A percentile compares a stretch with the other conserved stretches of the same genome.
phyloP scores from a whole-genome alignment of 92 coral and sea anemone genomes.

The Diadumene lineata region DNA sequence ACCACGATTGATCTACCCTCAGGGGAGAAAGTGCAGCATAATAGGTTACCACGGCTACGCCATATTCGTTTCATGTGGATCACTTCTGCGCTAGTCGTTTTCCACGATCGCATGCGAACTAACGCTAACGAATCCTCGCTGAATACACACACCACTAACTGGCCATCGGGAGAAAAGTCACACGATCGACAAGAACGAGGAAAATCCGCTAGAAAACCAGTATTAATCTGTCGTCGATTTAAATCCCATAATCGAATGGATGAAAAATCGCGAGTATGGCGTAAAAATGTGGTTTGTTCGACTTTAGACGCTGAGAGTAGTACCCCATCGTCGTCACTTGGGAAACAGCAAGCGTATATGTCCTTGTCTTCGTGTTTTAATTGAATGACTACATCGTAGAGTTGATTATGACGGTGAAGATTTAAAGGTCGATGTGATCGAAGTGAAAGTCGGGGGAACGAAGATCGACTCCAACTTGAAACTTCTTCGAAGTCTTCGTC shows the following conservation, averaged over 20 bases:
- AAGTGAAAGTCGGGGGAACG: slow-evolving; percentile 74
- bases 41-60: slow-evolving; percentile 75
- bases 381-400: slow-evolving; percentile 82
- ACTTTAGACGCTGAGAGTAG: slow-evolving; percentile 85
- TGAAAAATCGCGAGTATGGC: slow-evolving; percentile 86
- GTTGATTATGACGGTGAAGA: slow-evolving; percentile 56
- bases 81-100: slow-evolving; percentile 89
- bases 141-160: slow-evolving; percentile 79
- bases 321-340: slow-evolving; percentile 88
- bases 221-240: slow-evolving; percentile 82
- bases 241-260: slow-evolving; percentile 91
- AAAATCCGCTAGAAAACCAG: slow-evolving; percentile 87
- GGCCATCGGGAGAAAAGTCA: slow-evolving; percentile 90
- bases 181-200: slow-evolving; percentile 89
- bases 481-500: slow-evolving; percentile 20
- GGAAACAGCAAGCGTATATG: slow-evolving; percentile 86
- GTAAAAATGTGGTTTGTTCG: slow-evolving; percentile 82
- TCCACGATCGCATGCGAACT: slow-evolving; percentile 93
- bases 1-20: slow-evolving; percentile 86
- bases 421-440: slow-evolving; percentile 82
- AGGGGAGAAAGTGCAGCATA: slow-evolving; percentile 87
- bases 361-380: slow-evolving; percentile 92
- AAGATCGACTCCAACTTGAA: slow-evolving; percentile 42
- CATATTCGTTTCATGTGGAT: slow-evolving; percentile 87
- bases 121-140: slow-evolving; percentile 84